Percentiles rank a stretch among this genome's conserved stretches.
phyloP scores from a whole-genome alignment of 1,140 invertebrate species.

The Cotesia vestalis region DNA sequence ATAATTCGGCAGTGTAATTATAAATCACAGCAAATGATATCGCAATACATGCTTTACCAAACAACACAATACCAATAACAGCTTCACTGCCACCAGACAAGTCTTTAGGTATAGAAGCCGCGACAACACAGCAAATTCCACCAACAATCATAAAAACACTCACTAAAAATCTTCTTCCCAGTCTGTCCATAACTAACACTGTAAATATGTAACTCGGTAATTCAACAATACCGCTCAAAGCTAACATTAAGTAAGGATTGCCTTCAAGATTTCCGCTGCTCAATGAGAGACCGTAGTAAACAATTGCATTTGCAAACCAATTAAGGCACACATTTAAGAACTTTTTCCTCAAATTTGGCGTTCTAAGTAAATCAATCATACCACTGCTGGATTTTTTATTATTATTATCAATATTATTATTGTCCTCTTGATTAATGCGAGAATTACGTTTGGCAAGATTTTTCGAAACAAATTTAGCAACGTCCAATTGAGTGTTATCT shows the following conservation, averaged over 20 bases:
- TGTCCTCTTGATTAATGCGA: constrained; percentile 58
- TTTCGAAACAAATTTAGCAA: constrained; percentile 70
- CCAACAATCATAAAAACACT: constrained; percentile 79
- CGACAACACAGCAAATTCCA: constrained; percentile 75
- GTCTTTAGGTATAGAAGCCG: constrained; percentile 71
- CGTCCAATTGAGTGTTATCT: constrained; percentile 70
- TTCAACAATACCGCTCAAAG: constrained; percentile 83
- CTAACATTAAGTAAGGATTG: constrained; percentile 85
- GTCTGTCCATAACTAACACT: constrained; percentile 75
- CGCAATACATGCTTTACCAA: constrained; percentile 85
- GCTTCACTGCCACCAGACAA: constrained; percentile 55
- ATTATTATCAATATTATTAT: too few species aligned
- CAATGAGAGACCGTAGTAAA: constrained; percentile 86
- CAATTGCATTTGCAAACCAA: constrained; percentile 89
- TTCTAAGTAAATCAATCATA: constrained; percentile 78
- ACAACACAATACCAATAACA: constrained; percentile 70
- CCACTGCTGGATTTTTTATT: constrained; percentile 44
- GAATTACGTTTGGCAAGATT: constrained; percentile 62
- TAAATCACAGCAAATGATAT: constrained; percentile 89
- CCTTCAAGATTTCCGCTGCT: constrained; percentile 81
- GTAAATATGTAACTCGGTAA: constrained; percentile 81
- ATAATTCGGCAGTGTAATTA: constrained; percentile 90
- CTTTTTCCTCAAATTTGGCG: constrained; percentile 80
- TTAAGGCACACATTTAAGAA: constrained; percentile 83
- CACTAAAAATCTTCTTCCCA: constrained; percentile 76